These are phyloP conservation scores for Thamnophis sirtalis DNA, from an alignment of 2,113 vertebrate genomes.

Conservation along the genomic window DNA sequence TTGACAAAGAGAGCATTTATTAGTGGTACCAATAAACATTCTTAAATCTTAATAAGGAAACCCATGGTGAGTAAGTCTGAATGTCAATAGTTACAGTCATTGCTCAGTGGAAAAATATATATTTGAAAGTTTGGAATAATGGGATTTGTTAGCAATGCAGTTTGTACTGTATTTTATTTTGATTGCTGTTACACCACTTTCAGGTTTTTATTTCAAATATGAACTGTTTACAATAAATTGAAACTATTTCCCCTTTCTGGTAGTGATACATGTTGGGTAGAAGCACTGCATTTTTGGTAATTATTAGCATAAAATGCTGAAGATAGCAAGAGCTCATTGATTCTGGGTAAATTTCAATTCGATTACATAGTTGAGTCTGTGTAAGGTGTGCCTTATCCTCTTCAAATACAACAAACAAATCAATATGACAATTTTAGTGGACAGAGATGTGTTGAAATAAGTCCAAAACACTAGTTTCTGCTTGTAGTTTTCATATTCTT, in stretches of 20 bases:
- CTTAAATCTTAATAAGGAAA: conserved; percentile 6
- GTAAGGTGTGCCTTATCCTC: background rate
- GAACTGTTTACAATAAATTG: conserved; percentile 50
- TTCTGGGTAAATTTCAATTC: background rate
- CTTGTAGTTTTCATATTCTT: background rate
- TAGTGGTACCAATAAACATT: conserved; percentile 28
- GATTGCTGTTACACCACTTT: conserved; percentile 38
- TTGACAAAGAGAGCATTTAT: background rate
- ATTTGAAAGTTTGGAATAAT: conserved; percentile 28
- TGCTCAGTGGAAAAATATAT: conserved; percentile 1
- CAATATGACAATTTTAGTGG: background rate
- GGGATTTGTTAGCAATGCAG: conserved; percentile 25
- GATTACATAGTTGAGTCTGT: background rate
- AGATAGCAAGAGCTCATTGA: background rate
- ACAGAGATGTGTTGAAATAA: background rate
- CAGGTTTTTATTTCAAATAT: conserved; percentile 38
- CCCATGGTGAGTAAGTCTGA: conserved; percentile 26
- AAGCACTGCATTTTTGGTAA: background rate
- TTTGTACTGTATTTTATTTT: conserved; percentile 38
- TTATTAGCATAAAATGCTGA: background rate
- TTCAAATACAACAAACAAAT: background rate
- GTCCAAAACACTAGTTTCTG: background rate
- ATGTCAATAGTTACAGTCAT: background rate
- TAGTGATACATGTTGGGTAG: background rate
- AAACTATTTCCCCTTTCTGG: conserved; percentile 19